Percentiles rank a stretch among this genome's conserved stretches.
Evolutionary conservation across 1,140 invertebrate species (phyloP).

Genomic region (Bombus waltoni): DNA sequence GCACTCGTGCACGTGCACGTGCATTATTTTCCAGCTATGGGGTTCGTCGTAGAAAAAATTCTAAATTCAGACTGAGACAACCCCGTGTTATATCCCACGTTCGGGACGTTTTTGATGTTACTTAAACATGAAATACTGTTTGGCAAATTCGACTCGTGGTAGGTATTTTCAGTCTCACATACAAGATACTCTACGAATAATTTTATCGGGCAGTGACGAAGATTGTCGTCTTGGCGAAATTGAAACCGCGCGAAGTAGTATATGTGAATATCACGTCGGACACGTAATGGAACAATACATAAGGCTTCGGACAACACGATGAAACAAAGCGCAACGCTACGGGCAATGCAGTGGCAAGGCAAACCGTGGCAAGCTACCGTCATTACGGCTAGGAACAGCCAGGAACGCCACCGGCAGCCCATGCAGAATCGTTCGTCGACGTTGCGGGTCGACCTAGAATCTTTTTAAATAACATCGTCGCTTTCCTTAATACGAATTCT

Average conservation of each 20-base stretch:
- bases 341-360: constrained; percentile 51
- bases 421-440: constrained; percentile 29
- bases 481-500: background rate
- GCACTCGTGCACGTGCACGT: background rate
- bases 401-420: constrained; percentile 37
- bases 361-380: constrained; percentile 44
- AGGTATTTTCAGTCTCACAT: background rate
- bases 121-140: too few species aligned
- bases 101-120: too few species aligned
- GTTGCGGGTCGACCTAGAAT: constrained; percentile 47
- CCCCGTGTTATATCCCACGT: too few species aligned
- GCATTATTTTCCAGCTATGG: background rate
- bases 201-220: background rate
- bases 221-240: constrained; percentile 10
- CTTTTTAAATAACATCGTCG: constrained; percentile 41
- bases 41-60: too few species aligned
- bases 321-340: constrained; percentile 49
- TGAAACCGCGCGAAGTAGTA: constrained; percentile 6
- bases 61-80: too few species aligned
- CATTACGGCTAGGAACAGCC: constrained; percentile 53
- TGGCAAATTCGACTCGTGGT: too few species aligned
- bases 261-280: constrained; percentile 12
- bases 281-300: constrained; percentile 50
- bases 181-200: background rate
- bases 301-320: constrained; percentile 43